Evolutionary conservation across 35 echinoderm and acorn worm genomes (phyloP), one percentile per base, ranked within the genome.

Genomic region (Amphiura filiformis): DNA sequence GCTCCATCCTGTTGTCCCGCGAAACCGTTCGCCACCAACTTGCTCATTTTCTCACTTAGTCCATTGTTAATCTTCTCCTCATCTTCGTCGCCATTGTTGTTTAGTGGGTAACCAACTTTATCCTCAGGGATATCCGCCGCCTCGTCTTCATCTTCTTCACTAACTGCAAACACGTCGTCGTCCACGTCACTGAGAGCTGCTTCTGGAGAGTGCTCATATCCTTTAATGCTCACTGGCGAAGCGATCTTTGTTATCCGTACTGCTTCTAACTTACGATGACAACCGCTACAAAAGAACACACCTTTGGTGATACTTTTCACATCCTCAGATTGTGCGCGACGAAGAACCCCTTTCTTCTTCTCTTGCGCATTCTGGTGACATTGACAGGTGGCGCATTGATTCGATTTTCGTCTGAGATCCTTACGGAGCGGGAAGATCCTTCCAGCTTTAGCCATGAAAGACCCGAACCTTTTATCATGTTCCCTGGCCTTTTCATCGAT

Each of bases 291-390:
- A n/a, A 70, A 70, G 61, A 70, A 70, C 26, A 70, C 26, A 70
- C 61, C 61, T 23, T 70, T 70, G 9, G 61, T 70, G 1, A 70
- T 18, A 30, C 26, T 70, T 23, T 30, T 70, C 4, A 30, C 26
- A 70, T 90, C 88, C 31, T 82, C 88, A 0, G 88, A 90, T 32
- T 65, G 49, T 39, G 88, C 88, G 75, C 88, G 56, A 23, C 88
- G 56, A 80, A 36, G 34, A 37, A 80, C 34, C 30, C 61, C 28
- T 80, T 80, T 80, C 15, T 26, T 36, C 80, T 90, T 38, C 56
- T 77, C 11, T 35, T 31, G 31, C 37, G 77, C 1, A 75, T 76
- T 84, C 83, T 81, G 20, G 35, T 15, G 35, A 18, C 57, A 37
- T 26, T 39, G 65, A 90, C 81, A 31, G 34, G 52, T 70, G 26